Percentiles rank a stretch among this genome's conserved stretches.
These are phyloP conservation scores for Yponomeuta cagnagella DNA, from an alignment of 2,888 invertebrate species.

Conservation along the genomic window DNA sequence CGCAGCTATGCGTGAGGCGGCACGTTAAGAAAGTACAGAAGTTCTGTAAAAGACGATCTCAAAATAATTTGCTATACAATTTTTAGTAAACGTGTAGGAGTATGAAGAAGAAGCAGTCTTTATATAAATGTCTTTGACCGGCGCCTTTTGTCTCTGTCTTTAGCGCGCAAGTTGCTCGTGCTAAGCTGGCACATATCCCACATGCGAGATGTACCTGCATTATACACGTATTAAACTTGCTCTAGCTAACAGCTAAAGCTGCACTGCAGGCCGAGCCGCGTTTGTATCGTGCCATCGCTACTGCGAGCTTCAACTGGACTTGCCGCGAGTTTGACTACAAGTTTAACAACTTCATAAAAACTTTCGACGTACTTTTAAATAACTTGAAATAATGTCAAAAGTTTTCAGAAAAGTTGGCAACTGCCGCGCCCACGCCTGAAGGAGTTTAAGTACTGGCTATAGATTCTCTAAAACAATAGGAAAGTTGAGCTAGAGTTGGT, in stretches of 20 bases:
- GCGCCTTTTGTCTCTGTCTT: not conserved
- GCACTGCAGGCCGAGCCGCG: not conserved
- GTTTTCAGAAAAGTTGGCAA: not conserved
- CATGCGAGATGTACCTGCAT: constrained; percentile 1
- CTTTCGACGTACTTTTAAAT: too few species aligned
- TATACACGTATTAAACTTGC: constrained; percentile 3
- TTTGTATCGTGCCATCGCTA: not conserved
- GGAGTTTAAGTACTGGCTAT: not conserved
- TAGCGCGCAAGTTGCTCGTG: not conserved
- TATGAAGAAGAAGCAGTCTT: too few species aligned
- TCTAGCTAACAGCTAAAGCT: not conserved
- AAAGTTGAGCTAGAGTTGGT: not conserved
- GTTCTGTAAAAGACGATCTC: too few species aligned
- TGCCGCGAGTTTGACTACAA: not conserved
- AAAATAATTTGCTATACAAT: too few species aligned
- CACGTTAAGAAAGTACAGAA: not conserved
- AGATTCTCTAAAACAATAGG: not conserved
- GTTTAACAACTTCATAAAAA: too few species aligned
- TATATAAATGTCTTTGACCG: too few species aligned
- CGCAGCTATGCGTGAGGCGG: not conserved
- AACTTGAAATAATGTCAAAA: not conserved
- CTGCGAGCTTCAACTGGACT: not conserved
- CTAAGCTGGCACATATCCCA: not conserved
- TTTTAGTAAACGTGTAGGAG: too few species aligned
- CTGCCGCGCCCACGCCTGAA: not conserved